These are phyloP conservation scores for Lasius platythorax DNA, from an alignment of 2,888 invertebrate species.

Conservation along the genomic window DNA sequence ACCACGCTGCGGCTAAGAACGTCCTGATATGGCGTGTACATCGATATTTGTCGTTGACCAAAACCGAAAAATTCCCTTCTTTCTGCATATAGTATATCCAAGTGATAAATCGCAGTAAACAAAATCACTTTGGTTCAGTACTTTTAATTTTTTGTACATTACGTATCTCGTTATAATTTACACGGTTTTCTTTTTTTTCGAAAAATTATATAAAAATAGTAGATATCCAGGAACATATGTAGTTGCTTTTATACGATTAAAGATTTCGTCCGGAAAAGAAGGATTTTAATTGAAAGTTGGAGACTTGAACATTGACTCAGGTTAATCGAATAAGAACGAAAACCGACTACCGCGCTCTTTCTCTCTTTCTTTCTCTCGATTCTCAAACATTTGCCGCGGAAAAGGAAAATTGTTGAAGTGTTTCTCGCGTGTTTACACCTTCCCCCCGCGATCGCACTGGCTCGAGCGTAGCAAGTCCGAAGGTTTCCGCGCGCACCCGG, in stretches of 20 bases:
- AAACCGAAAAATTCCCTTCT: slow-evolving; percentile 4
- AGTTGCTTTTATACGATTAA: not conserved
- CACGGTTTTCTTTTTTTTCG: not conserved
- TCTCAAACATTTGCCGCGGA: not conserved
- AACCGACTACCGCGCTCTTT: not conserved
- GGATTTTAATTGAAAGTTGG: not conserved
- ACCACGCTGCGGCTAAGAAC: not conserved
- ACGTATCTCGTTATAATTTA: not conserved
- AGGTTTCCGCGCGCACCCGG: slow-evolving; percentile 39
- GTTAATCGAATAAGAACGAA: not conserved
- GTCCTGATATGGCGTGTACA: slow-evolving; percentile 18
- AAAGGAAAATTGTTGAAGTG: not conserved
- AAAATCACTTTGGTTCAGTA: not conserved
- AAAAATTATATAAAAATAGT: not conserved
- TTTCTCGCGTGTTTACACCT: slow-evolving; percentile 1
- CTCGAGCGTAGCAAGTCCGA: not conserved
- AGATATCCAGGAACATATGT: not conserved
- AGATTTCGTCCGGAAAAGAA: not conserved
- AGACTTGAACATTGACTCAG: not conserved
- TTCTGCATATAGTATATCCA: not conserved
- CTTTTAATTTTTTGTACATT: not conserved
- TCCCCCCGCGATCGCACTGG: not conserved
- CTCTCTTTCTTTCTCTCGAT: not conserved
- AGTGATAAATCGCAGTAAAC: not conserved
- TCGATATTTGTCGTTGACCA: slow-evolving; percentile 35